phyloP scores from a whole-genome alignment of 1,140 invertebrate genomes.

The Triops cancriformis region DNA sequence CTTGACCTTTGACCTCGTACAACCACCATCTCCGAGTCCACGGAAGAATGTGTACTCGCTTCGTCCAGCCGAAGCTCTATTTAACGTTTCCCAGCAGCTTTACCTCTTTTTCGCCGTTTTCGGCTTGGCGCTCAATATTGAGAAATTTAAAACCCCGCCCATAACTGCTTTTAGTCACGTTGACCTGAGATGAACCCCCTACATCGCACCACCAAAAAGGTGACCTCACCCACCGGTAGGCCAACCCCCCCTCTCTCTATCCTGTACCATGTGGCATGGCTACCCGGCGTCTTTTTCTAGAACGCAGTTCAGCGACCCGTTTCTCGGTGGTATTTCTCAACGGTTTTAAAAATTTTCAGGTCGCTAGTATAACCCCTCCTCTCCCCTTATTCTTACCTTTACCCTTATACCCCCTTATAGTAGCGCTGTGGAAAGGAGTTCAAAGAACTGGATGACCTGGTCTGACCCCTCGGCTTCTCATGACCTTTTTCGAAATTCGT shows the following conservation, averaged over 20 bases:
- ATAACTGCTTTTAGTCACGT: neutral
- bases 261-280: neutral
- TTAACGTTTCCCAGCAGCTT: neutral
- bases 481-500: neutral
- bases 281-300: neutral
- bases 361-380: no score
- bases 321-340: neutral
- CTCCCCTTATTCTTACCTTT: neutral
- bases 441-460: neutral
- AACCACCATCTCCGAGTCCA: conserved; percentile 3
- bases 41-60: neutral
- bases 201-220: neutral
- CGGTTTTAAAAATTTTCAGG: neutral
- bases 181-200: neutral
- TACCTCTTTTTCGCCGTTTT: neutral
- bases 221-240: neutral
- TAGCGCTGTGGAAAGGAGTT: neutral
- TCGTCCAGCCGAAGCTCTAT: neutral
- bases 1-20: neutral
- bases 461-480: neutral
- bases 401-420: neutral
- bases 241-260: neutral
- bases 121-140: neutral
- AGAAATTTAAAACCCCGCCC: neutral
- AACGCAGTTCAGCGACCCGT: conserved; percentile 2